Evolutionary conservation across 2,797 vertebrate genomes (phyloP).

Genomic region (Amphiprion clarkii): DNA sequence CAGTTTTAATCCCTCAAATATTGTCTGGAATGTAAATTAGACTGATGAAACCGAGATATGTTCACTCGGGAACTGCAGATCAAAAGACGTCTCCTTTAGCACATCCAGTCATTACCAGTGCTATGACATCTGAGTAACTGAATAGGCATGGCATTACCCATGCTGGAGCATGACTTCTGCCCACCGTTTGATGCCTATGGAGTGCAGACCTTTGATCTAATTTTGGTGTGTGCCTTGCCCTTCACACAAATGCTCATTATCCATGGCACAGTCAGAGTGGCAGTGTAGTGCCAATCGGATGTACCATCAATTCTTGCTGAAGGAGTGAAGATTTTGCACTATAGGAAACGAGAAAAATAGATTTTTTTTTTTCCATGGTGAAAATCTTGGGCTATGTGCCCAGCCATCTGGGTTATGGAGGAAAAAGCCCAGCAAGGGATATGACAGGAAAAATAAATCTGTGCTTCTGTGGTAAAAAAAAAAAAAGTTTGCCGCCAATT

Average conservation of each 20-base stretch:
- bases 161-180: slow-evolving; percentile 56
- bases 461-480: slow-evolving; percentile 14
- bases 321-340: slow-evolving; percentile 40
- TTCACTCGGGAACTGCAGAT: slow-evolving; percentile 43
- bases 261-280: slow-evolving; percentile 31
- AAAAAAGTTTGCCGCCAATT: slow-evolving; percentile 34
- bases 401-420: slow-evolving; percentile 71
- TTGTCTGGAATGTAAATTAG: slow-evolving; percentile 50
- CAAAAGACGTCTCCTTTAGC: slow-evolving; percentile 51
- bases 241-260: slow-evolving; percentile 69
- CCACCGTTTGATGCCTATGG: slow-evolving; percentile 64
- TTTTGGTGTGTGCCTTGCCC: slow-evolving; percentile 74
- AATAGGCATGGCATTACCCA: slow-evolving; percentile 37
- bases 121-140: slow-evolving; percentile 47
- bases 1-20: slow-evolving; percentile 44
- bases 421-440: slow-evolving; percentile 43
- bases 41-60: slow-evolving; percentile 44
- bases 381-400: slow-evolving; percentile 65
- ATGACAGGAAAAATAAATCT: slow-evolving; percentile 50
- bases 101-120: slow-evolving; percentile 43
- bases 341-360: slow-evolving; percentile 35
- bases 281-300: slow-evolving; percentile 50
- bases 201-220: slow-evolving; percentile 79
- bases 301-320: slow-evolving; percentile 41
- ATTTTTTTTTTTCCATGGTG: slow-evolving; percentile 47